Base-by-base conservation (phyloP, 2,113 vertebrate genomes). In the Myocastor coypus region DNA sequence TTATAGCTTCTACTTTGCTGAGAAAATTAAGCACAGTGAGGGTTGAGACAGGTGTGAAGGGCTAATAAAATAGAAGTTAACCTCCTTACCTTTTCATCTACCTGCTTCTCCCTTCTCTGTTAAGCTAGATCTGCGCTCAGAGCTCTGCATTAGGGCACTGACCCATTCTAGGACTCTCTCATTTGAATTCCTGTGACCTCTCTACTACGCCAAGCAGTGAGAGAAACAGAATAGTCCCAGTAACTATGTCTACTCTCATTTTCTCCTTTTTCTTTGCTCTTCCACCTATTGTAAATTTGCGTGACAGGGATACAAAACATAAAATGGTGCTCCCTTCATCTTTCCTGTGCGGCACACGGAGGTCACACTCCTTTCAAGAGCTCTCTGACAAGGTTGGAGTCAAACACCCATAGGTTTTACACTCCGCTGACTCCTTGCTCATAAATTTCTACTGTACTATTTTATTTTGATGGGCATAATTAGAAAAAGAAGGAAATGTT, bases 391-490 rank as follows among this genome's bases (percentile, higher is more conserved):
- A 80, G 46, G 32, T 12, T 82, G 46, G 22, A 68, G 42, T 59
- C n/a, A 95, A 94, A 89, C 32, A 66, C 1, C 13, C 82, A 66
- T 40, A 61, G 34, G 61, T 84, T 87, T 42, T 66, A 82, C 59
- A 96, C 50, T 77, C 82, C 46, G n/a, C 32, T 93, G 77, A 24
- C n/a, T 95, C n/a, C 34, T 90, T 68, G 40, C n/a, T 83, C 46
- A 40, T 77, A 84, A 64, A 22, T 91, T 90, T 68, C 46, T 73
- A 55, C 78, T 86, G 42, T 28, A 94, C 57, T 95, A 57, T 87
- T 93, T 87, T 95, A 92, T 94, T 78, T 89, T 96, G 83, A 90
- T 90, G 40, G 32, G 73, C 40, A 42, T 95, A 92, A 95, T 95
- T 97, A 89, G 42, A 95, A 87, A 83, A 69, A 64, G 66, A 89